These are phyloP conservation scores for Todiramphus chloris DNA, from an alignment of 2,113 vertebrate species.

Conservation along the genomic window DNA sequence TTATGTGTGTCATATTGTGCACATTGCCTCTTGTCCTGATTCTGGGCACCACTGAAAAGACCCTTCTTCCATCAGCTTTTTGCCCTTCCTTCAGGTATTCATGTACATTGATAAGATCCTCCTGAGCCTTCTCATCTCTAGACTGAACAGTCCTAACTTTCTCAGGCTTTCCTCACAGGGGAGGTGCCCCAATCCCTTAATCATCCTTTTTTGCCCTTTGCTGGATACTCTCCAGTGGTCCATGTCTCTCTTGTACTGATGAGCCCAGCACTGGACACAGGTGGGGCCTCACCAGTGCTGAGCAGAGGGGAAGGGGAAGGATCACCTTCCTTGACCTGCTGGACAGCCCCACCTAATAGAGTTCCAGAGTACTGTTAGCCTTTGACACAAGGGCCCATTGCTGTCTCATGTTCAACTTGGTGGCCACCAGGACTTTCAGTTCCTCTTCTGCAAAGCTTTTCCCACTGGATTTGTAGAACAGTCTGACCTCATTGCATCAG, in stretches of 20 bases:
- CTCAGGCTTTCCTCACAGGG: neutral
- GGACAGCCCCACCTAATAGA: neutral
- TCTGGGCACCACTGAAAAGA: neutral
- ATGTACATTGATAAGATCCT: neutral
- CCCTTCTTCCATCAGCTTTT: neutral
- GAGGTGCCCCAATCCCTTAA: neutral
- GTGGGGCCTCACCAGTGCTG: neutral
- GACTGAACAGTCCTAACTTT: neutral
- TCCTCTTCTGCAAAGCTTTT: neutral
- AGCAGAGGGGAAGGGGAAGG: neutral
- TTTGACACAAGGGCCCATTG: neutral
- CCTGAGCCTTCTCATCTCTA: neutral
- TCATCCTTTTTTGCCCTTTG: neutral
- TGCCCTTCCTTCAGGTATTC: neutral
- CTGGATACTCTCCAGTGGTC: neutral
- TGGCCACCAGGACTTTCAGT: neutral
- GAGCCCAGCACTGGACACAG: neutral
- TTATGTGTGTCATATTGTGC: neutral
- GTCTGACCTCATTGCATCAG: neutral
- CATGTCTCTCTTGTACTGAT: neutral
- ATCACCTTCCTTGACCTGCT: neutral
- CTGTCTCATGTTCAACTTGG: neutral
- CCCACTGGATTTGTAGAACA: neutral
- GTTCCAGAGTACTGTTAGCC: neutral
- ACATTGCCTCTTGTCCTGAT: neutral